These are phyloP conservation scores for Limnephilus auricula DNA, from an alignment of 2,888 invertebrate genomes.

Conservation along the genomic window DNA sequence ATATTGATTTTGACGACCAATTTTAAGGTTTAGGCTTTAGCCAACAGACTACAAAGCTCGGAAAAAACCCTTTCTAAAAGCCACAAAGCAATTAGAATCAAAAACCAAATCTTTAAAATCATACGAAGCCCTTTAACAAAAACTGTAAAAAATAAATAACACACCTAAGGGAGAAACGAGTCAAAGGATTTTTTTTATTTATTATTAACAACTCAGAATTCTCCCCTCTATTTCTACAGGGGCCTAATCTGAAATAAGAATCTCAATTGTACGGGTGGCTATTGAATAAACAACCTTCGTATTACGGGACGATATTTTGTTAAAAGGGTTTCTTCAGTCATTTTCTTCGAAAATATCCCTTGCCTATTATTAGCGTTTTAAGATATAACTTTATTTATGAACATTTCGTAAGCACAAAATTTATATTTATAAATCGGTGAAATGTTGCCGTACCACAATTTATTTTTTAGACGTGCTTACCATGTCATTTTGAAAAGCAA, in stretches of 20 bases:
- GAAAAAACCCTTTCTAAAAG: neutral
- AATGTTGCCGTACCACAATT: neutral
- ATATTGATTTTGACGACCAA: neutral
- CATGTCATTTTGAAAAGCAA: no score
- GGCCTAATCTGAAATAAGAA: constrained; percentile 18
- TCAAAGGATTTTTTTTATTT: neutral
- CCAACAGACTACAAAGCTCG: neutral
- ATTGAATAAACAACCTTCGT: constrained; percentile 20
- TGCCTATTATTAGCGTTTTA: neutral
- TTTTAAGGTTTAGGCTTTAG: neutral
- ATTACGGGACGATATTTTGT: neutral
- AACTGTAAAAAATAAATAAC: neutral
- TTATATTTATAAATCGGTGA: neutral
- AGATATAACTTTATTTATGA: neutral
- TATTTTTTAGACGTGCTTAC: neutral
- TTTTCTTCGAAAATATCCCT: neutral
- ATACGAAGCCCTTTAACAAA: neutral
- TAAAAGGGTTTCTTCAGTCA: neutral
- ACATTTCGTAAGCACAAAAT: neutral
- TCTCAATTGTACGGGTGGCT: constrained; percentile 15
- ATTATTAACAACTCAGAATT: neutral
- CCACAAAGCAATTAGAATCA: neutral
- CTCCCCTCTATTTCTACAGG: neutral
- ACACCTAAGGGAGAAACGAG: neutral
- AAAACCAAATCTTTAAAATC: neutral